These are phyloP conservation scores for Tenthredo mesomela DNA, from an alignment of 2,888 invertebrate genomes.

Conservation along the genomic window DNA sequence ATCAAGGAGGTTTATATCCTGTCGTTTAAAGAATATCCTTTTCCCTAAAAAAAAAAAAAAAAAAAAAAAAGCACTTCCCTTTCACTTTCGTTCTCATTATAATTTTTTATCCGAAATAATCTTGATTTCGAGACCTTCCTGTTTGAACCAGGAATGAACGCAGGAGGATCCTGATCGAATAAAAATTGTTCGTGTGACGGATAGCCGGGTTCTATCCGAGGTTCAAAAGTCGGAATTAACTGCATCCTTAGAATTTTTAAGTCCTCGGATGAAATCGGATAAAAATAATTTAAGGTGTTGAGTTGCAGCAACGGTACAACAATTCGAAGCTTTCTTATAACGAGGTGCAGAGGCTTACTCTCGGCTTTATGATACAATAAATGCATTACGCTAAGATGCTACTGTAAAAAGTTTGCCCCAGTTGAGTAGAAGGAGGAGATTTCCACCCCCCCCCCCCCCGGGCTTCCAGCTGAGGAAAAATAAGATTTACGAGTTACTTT, in stretches of 20 bases:
- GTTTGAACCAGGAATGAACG: constrained; percentile 60
- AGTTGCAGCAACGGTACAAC: background rate
- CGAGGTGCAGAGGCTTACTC: background rate
- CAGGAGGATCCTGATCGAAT: constrained; percentile 57
- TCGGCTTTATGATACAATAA: constrained; percentile 64
- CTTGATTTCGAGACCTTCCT: no score
- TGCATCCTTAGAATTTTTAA: background rate
- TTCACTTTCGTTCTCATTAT: background rate
- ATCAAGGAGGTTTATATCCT: background rate
- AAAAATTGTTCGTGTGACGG: constrained; percentile 54
- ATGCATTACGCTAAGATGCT: constrained; percentile 70
- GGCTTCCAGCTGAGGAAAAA: constrained; percentile 62
- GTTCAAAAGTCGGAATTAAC: background rate
- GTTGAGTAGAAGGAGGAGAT: constrained; percentile 59
- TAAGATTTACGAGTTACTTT: constrained; percentile 75
- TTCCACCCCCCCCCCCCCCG: background rate
- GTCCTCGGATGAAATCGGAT: no score
- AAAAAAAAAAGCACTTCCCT: background rate
- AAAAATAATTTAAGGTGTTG: background rate
- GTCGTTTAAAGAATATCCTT: background rate
- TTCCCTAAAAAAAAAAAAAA: no score
- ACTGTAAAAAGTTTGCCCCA: constrained; percentile 71
- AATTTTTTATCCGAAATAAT: background rate
- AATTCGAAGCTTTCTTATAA: background rate
- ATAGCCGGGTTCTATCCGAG: background rate